These are phyloP conservation scores for Tapirus terrestris DNA, from an alignment of 2,113 vertebrate genomes.

Conservation along the genomic window DNA sequence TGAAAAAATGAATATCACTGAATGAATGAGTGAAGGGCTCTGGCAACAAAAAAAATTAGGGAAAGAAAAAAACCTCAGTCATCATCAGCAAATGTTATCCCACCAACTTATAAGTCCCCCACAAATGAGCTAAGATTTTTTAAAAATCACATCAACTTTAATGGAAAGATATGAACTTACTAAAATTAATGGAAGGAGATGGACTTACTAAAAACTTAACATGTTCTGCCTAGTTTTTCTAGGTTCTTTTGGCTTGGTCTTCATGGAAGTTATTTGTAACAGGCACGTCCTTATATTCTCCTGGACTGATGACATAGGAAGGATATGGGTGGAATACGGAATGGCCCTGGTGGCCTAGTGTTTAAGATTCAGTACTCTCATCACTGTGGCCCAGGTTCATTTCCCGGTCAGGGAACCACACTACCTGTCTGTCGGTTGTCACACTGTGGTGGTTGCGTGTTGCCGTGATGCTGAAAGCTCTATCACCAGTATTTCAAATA, in stretches of 20 bases:
- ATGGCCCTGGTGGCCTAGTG: too few relatives aligned
- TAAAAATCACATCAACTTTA: background rate
- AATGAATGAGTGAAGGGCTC: background rate
- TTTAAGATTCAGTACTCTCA: too few relatives aligned
- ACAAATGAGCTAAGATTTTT: background rate
- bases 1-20: background rate
- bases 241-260: background rate
- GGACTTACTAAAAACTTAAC: background rate
- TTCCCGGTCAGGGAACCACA: background rate
- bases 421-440: too few relatives aligned
- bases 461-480: too few relatives aligned
- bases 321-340: background rate
- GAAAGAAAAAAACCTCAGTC: background rate
- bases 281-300: background rate
- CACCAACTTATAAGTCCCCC: background rate
- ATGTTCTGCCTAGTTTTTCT: background rate
- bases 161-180: background rate
- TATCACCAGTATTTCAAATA: too few relatives aligned
- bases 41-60: background rate
- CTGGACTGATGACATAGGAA: background rate
- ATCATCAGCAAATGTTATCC: background rate
- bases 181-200: background rate
- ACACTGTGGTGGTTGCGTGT: too few relatives aligned
- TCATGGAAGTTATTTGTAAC: background rate
- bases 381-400: too few relatives aligned